Conservation (phyloP, 2,888 invertebrate species). For the Temnothorax ravouxi region DNA sequence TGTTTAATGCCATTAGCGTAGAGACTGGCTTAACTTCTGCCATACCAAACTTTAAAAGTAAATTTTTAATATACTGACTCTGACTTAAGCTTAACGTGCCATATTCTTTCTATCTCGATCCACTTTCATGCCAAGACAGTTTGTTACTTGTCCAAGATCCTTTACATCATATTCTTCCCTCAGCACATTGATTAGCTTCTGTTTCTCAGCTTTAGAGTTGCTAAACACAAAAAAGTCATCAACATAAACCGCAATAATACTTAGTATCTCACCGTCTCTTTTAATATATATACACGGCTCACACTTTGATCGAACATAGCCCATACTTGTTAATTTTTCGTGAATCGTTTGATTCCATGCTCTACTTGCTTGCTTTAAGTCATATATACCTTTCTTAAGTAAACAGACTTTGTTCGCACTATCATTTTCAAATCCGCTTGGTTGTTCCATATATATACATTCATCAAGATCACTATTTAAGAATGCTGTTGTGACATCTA, state of each 20-base stretch:
- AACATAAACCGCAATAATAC: not conserved
- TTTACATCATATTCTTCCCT: not conserved
- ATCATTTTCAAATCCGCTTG: not conserved
- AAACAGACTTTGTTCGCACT: conserved; percentile 62
- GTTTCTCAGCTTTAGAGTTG: not conserved
- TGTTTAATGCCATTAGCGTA: conserved; percentile 6
- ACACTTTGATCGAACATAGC: not conserved
- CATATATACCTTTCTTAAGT: conserved; percentile 59
- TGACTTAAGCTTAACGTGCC: conserved; percentile 1
- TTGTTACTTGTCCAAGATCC: not conserved
- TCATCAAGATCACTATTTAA: conserved; percentile 19
- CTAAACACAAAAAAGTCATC: conserved; percentile 14
- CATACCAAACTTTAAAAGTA: not conserved
- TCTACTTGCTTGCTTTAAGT: conserved; percentile 73
- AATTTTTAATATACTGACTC: conserved; percentile 1
- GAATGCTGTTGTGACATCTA: not conserved
- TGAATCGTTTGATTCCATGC: conserved; percentile 63
- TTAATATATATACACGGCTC: conserved; percentile 20
- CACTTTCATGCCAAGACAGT: conserved; percentile 16
- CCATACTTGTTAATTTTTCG: not conserved
- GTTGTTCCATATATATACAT: conserved; percentile 29
- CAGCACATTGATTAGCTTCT: not conserved
- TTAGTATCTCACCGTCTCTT: not conserved
- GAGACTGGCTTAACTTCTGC: not conserved
- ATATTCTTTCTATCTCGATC: not conserved